Base-by-base conservation (phyloP, 1,140 invertebrate genomes). In the Paracyclopina nana region DNA sequence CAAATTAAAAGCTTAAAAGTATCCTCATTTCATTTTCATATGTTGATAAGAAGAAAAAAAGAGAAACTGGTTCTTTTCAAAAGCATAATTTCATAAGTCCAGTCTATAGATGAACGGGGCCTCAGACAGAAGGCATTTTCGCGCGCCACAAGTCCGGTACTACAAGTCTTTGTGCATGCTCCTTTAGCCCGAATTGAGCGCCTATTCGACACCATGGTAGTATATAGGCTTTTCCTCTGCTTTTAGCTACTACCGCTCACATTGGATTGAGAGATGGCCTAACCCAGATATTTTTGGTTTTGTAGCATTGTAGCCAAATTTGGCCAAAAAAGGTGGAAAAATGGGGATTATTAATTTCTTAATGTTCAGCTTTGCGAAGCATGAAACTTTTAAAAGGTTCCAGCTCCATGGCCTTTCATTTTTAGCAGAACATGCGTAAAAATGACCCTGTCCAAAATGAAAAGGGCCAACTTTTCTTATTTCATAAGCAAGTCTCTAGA, bases 101-200 rank as follows among this genome's bases (percentile, higher is more conserved):
- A 8, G 8, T 38, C 20, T n/a, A 20, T 38, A 20, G 20, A 38
- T n/a, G 34, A 38, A 38, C 34, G 14, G 14, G 34, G 5, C 14
- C 34, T 16, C 14, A 16, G 34, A 38, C 14, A 14, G 29, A 31
- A 31, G 34, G 34, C n/a, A 38, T n/a, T 16, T 16, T n/a, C 20
- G 34, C 34, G 34, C 14, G 34, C 14, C n/a, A 38, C 3, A 8
- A 9, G 2, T n/a, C 3, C n/a, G 34, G n/a, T 38, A 38, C 34
- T 38, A 16, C 34, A 38, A 3, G 14, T 16, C n/a, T 38, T 8
- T 2, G 8, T 16, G 8, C n/a, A 38, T 16, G 34, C 14, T 4
- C 20, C 34, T 38, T 38, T 38, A 20, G 34, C 34, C 34, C 34
- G 34, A 38, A 38, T 38, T 38, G 34, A 38, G 34, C 34, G 34